Evolutionary conservation across 2,113 vertebrate species (phyloP), one percentile per base, ranked within the genome.

Genomic region (Eurystomus gularis): DNA sequence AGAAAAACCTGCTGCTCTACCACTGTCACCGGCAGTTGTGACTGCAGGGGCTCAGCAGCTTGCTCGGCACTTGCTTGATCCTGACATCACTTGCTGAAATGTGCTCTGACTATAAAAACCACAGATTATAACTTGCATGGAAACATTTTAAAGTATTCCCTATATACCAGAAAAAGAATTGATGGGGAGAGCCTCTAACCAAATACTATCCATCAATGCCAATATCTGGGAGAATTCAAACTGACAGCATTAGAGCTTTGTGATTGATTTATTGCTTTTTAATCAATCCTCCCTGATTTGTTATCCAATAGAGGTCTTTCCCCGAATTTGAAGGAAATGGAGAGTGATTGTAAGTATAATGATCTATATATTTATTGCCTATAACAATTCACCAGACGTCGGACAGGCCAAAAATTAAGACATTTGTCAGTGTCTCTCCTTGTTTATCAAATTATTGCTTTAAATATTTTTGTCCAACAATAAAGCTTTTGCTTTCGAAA

Each of bases 221-320:
- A 88, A 18, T 52, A 62, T 28, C 64, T 21, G 72, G 69, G 61
- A 84, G 65, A 95, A 96, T 97, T 92, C 88, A 75, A 95, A 90
- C 65, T 94, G 96, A 92, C 89, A 96, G 65, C 49, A 48, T 80
- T 82, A 87, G 69, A 90, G 71, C 55, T 48, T 2, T 65, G 31
- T 80, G 93, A 97, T 95, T 94, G 94, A 97, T 94, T 96, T 90
- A 96, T 95, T 62, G 35, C 90, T 93, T 86, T 86, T 72, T 73
- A 86, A 97, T 97, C 95, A 92, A 71, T 86, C 80, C 35, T 62
- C 64, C 54, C 72, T 82, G 61, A 94, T 96, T 79, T 85, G 64
- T 76, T 86, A 68, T 58, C 83, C 82, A 88, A 65, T 84, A 73
- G 5, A 87, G 66, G 8, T 52, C 94, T 94, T 82, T 58, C 33